Conservation (phyloP, 2,113 vertebrate species). For the Guaruba guarouba region DNA sequence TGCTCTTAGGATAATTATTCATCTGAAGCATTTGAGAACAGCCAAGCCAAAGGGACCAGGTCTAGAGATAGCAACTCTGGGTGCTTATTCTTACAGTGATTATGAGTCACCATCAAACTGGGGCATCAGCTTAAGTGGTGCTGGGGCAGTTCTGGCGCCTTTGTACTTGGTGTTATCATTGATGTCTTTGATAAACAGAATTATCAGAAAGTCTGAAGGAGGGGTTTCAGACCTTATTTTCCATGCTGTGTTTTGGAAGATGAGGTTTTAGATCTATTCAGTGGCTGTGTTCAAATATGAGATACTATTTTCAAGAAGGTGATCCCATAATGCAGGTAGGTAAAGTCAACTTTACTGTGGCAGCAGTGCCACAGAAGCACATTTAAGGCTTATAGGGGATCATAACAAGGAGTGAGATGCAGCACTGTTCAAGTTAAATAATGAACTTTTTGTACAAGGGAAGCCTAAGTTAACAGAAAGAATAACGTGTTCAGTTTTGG, state of each 20-base stretch:
- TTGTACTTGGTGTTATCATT: not conserved
- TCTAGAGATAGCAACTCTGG: not conserved
- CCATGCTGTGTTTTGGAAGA: not conserved
- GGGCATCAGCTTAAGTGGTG: not conserved
- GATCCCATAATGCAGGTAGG: not conserved
- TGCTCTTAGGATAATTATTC: not conserved
- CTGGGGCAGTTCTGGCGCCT: not conserved
- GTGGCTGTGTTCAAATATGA: not conserved
- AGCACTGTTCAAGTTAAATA: not conserved
- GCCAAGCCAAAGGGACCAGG: not conserved
- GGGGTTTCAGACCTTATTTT: not conserved
- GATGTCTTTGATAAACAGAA: not conserved
- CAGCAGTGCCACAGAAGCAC: rapidly evolving
- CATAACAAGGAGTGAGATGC: not conserved
- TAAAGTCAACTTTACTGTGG: not conserved
- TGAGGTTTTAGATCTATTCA: not conserved
- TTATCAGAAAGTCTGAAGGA: not conserved
- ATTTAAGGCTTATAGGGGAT: not conserved
- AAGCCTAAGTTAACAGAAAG: not conserved
- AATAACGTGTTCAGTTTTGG: not conserved
- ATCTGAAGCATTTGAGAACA: not conserved
- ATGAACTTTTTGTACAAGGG: rapidly evolving
- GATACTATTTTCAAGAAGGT: not conserved
- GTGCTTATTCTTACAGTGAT: not conserved
- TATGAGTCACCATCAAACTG: not conserved